These are phyloP conservation scores for Eupithecia subumbrata DNA, from an alignment of 2,888 invertebrate genomes.

Conservation along the genomic window DNA sequence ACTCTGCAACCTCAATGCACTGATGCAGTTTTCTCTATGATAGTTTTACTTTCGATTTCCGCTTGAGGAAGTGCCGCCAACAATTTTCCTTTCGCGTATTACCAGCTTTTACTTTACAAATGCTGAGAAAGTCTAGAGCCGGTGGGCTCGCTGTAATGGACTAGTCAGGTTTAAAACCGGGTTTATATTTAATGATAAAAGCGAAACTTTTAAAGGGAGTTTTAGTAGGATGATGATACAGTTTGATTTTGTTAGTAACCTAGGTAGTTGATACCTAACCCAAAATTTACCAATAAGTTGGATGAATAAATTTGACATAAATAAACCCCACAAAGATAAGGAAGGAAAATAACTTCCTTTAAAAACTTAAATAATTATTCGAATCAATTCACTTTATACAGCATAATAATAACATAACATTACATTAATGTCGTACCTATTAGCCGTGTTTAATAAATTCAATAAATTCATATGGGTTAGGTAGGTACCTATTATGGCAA, in stretches of 20 bases:
- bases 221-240: neutral
- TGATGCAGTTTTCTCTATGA: conserved; percentile 75
- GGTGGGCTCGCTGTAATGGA: conserved; percentile 6
- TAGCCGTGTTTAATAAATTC: neutral
- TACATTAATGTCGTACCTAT: neutral
- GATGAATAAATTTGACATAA: neutral
- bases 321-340: neutral
- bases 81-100: conserved; percentile 77
- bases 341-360: neutral
- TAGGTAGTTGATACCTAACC: neutral
- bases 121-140: conserved; percentile 58
- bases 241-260: neutral
- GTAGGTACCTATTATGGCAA: too few species aligned
- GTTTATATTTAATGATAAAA: neutral
- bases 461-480: too few species aligned
- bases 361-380: neutral
- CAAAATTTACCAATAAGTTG: neutral
- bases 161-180: neutral
- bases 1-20: conserved; percentile 34
- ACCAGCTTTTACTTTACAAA: conserved; percentile 72
- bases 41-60: conserved; percentile 80
- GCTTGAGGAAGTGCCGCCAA: conserved; percentile 74
- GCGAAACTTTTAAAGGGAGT: neutral
- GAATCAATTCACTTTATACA: neutral
- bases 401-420: neutral